These are phyloP conservation scores for Drosophila obscura DNA, from an alignment of 1,140 invertebrate genomes.

Conservation along the genomic window DNA sequence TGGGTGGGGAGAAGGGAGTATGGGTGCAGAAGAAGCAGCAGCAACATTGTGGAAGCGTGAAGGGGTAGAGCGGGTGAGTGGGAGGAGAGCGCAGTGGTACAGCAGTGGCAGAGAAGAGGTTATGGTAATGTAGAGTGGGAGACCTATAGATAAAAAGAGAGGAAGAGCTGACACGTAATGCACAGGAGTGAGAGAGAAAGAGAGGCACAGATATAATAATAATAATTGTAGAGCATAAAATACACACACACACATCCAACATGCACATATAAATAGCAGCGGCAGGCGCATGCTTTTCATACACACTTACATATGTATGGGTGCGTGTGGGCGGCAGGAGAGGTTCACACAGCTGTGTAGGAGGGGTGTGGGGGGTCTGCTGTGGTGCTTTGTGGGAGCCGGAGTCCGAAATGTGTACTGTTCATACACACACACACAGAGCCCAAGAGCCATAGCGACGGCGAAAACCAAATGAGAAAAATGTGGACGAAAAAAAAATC, in stretches of 20 bases:
- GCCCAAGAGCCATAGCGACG: not conserved
- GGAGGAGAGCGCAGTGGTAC: constrained; percentile 18
- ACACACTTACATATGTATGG: not conserved
- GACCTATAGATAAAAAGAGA: no score
- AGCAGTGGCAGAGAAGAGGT: no score
- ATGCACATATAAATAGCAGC: constrained; percentile 38
- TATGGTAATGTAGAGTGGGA: no score
- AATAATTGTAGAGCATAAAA: constrained; percentile 74
- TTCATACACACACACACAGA: constrained; percentile 41
- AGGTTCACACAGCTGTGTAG: constrained; percentile 18
- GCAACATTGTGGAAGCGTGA: no score
- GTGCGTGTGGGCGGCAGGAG: constrained; percentile 43
- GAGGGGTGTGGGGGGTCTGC: not conserved
- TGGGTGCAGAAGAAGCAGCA: no score
- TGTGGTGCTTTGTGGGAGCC: constrained; percentile 19
- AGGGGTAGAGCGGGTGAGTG: constrained; percentile 4
- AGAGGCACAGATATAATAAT: constrained; percentile 61
- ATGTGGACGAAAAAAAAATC: constrained; percentile 56
- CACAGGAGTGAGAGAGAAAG: constrained; percentile 8
- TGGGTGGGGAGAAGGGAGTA: no score
- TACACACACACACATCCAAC: constrained; percentile 26
- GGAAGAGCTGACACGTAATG: no score
- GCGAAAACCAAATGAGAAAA: constrained; percentile 54
- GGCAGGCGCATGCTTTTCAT: constrained; percentile 41
- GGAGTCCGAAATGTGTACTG: constrained; percentile 61